phyloP scores from a whole-genome alignment of 2,888 invertebrate species.

The Fissipunctia ypsillon region DNA sequence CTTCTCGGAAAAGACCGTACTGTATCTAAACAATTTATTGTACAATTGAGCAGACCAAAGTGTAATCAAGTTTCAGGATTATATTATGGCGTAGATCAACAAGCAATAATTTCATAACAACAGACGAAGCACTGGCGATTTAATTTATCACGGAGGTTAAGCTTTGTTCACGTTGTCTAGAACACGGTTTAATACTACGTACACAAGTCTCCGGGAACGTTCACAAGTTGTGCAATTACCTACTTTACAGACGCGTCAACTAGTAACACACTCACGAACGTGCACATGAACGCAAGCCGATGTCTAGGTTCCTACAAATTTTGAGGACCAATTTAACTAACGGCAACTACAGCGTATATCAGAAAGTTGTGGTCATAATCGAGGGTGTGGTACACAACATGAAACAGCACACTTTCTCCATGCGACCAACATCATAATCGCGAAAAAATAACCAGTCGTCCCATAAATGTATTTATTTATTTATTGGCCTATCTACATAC shows the following conservation, averaged over 20 bases:
- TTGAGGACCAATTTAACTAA: constrained; percentile 25
- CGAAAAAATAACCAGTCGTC: too few relatives aligned
- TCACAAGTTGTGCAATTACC: constrained; percentile 66
- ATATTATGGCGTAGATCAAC: constrained; percentile 3
- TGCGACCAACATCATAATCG: too few relatives aligned
- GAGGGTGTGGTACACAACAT: too few relatives aligned
- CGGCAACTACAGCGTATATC: too few relatives aligned
- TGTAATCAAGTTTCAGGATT: constrained; percentile 2
- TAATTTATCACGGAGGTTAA: constrained; percentile 48
- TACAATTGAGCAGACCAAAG: not conserved
- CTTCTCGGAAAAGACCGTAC: constrained; percentile 14
- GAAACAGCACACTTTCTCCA: too few relatives aligned
- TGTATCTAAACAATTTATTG: constrained; percentile 8
- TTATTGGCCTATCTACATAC: too few relatives aligned
- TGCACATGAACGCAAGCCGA: constrained; percentile 31
- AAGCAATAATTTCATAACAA: constrained; percentile 39
- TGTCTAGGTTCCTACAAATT: constrained; percentile 31
- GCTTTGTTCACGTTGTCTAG: constrained; percentile 38
- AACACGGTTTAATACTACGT: constrained; percentile 53
- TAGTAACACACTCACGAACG: constrained; percentile 43
- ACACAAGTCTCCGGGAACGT: constrained; percentile 52
- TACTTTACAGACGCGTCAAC: constrained; percentile 60
- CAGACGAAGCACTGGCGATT: constrained; percentile 37
- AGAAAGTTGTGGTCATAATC: too few relatives aligned
- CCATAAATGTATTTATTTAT: too few relatives aligned